Base-by-base conservation (phyloP, 2,888 invertebrate species). In the Danaus chrysippus region DNA sequence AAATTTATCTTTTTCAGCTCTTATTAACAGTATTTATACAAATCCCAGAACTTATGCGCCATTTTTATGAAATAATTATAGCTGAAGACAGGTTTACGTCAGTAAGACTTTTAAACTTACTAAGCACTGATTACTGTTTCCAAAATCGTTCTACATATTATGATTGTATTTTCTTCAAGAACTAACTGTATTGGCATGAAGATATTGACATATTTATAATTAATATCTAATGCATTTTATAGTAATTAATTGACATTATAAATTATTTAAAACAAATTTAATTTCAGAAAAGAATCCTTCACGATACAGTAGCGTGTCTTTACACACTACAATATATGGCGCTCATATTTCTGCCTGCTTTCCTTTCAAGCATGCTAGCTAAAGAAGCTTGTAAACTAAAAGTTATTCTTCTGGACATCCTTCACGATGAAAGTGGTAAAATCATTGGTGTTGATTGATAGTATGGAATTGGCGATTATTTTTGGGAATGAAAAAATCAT, bases 361-460 rank as follows among this genome's bases (percentile, higher is more conserved):
- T 65, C 17, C 10, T 54, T 3, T 59, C 62, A 5, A 55, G 59
- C n/a, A 41, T 17, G 12, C 8, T 65, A 0, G 10, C 46, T 12
- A 15, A 11, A 19, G 57, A 62, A 56, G 62, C 62, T 10, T 44
- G 62, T 11, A 65, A 59, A 10, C 59, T 62, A 10, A 62, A 62
- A 13, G 11, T 65, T n/a, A 10, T 62, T 12, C 17, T 65, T 11
- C 62, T 62, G 15, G 56, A 65, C 5, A 62, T 42, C 17, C 42
- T 62, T 17, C 46, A 59, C 15, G 13, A 57, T 44, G 62, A 57
- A 62, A 54, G 17, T 46, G 59, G 64, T 62, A 34, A 34, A 0
- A 23, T 2, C 6, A 8, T 34, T 34, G 23, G 23, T 34, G 23
- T 54, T 43, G 42, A 11, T 2, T 1, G 15, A 46, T 41, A 6